Base-by-base conservation (phyloP, 2,888 invertebrate species). In the Morpho deidamia region DNA sequence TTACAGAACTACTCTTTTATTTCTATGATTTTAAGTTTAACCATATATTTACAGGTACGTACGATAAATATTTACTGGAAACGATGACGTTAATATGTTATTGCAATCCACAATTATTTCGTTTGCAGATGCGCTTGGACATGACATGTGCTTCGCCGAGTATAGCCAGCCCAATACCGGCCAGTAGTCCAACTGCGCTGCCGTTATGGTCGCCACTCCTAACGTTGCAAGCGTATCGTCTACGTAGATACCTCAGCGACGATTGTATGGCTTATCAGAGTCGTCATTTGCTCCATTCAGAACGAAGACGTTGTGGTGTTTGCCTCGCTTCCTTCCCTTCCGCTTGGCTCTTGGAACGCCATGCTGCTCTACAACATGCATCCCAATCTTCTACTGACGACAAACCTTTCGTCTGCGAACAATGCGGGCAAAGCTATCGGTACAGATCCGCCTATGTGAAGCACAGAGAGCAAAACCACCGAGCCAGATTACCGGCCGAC, bases 351-450 rank as follows among this genome's bases (percentile, higher is more conserved):
- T 87, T 96, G 49, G 96, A 96, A 76, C 95, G 96, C 64, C 96
- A 96, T 78, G 95, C 95, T 0, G 93, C 95, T 0, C 84, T 97
- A 12, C 96, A 96, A 73, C 96, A 96, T 80, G 94, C 96, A 55
- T 95, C 74, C 67, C 92, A 72, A 71, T 77, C 80, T 81, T 90
- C 70, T 33, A 91, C 91, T 72, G 94, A 96, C 72, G 96, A 96
- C 78, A 97, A 96, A 72, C 96, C 96, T 10, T 96, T 96, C 83
- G 95, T 96, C 41, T 97, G 96, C 83, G 96, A 96, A 71, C 96
- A 96, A 76, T 97, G 96, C 78, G 96, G 96, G 7, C 96, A 97
- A 73, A 95, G 96, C 71, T 97, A 97, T 85, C 92, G 95, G 64
- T 97, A 96, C 79, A 92, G 96, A 56, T 96, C 96, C 40, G 96